Base-by-base conservation (phyloP, 2,797 vertebrate species). In the Leptatherina wallacei region DNA sequence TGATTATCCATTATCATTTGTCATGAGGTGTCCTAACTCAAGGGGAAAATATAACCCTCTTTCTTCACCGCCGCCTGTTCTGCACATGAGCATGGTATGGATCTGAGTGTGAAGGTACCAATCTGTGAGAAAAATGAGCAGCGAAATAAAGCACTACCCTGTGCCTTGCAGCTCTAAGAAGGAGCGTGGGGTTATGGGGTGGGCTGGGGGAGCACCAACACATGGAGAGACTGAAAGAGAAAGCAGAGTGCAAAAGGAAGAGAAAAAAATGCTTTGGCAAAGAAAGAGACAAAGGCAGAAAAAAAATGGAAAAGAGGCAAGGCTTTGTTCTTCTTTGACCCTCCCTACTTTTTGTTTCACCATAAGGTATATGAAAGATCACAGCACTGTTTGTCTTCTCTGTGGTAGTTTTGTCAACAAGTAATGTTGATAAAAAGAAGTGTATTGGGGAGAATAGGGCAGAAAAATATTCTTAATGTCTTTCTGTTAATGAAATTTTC, bases 1-100 rank as follows among this genome's bases (percentile, higher is more conserved):
- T 97, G 98, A 99, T 99, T 99, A 98, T 96, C 98, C 98, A 99
- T 99, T 99, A 99, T 99, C 98, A 98, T 99, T 99, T 99, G 98
- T 99, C 98, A 99, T 93, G 97, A 98, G 97, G 97, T 97, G 97
- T 99, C 97, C 98, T 98, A 98, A 99, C 98, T 99, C 98, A 96
- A 97, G 97, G 97, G 97, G 97, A 98, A 98, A 98, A 98, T 98
- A 98, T 97, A 98, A 98, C 97, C 96, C 96, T 97, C 95, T 96
- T 95, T 94, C 96, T 96, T 97, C 96, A 86, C 95, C 90, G 94
- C 95, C 93, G 85, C 83, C 81, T 24, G 73, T 85, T 63, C 90
- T 42, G 95, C 95, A 94, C 89, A 91, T 94, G 95, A 95, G 95
- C 95, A 92, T 88, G 90, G 94, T 98, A 98, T 98, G 96, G 97